phyloP scores from a whole-genome alignment of 2,113 vertebrate genomes.

The Paralichthys olivaceus region DNA sequence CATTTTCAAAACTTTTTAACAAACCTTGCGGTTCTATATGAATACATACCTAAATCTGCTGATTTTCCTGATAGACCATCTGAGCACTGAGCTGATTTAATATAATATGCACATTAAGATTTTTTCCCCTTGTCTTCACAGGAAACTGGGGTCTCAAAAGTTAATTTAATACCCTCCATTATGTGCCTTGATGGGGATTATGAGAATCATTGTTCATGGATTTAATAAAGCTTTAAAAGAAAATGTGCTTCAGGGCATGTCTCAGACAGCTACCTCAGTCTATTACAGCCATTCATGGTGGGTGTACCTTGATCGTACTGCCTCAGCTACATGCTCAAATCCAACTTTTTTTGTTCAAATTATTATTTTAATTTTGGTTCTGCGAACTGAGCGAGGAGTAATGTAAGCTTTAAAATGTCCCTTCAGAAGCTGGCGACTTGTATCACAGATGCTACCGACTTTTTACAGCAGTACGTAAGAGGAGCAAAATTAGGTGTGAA shows the following conservation, averaged over 20 bases:
- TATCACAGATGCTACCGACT: constrained; percentile 5
- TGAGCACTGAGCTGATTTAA: background rate
- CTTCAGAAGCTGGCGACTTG: constrained; percentile 5
- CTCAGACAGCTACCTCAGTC: constrained; percentile 7
- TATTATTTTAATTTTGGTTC: background rate
- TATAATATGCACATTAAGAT: constrained; percentile 2
- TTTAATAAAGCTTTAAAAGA: background rate
- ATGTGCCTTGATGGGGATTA: constrained; percentile 1
- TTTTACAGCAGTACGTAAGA: background rate
- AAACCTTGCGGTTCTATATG: background rate
- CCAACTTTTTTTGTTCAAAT: background rate
- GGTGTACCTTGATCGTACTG: background rate
- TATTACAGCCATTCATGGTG: background rate
- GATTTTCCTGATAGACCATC: background rate
- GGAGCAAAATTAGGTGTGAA: constrained; percentile 11
- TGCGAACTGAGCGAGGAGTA: background rate
- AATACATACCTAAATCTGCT: background rate
- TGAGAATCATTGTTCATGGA: constrained; percentile 22
- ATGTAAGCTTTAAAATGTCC: constrained; percentile 9
- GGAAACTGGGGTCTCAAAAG: constrained; percentile 4
- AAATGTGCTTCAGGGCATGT: background rate
- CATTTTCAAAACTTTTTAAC: background rate
- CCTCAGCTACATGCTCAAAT: background rate
- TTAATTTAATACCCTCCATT: constrained; percentile 17
- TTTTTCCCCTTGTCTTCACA: constrained; percentile 15